phyloP scores from a whole-genome alignment of 2,888 invertebrate species.

The Corythucha ciliata region DNA sequence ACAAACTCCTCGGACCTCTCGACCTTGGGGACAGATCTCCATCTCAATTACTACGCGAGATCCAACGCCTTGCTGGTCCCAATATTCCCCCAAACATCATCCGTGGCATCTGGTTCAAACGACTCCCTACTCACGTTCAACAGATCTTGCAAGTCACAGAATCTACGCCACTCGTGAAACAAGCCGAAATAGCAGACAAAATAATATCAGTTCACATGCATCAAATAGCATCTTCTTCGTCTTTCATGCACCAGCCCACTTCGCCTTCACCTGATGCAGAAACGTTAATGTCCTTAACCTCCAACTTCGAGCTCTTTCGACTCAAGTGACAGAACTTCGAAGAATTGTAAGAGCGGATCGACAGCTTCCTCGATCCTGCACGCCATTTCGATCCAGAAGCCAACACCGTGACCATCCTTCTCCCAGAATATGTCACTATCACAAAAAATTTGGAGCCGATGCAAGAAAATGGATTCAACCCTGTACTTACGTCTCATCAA shows the following conservation, averaged over 20 bases:
- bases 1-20: background rate
- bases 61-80: conserved; percentile 7
- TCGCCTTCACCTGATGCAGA: background rate
- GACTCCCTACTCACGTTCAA: conserved; percentile 2
- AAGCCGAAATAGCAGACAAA: conserved; percentile 15
- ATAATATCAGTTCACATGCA: conserved; percentile 1
- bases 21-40: conserved; percentile 12
- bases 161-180: background rate
- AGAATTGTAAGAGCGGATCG: background rate
- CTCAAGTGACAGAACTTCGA: background rate
- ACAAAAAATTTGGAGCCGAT: background rate
- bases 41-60: conserved; percentile 10
- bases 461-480: conserved; percentile 3
- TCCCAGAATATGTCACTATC: background rate
- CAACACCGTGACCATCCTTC: background rate
- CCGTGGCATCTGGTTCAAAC: conserved; percentile 2
- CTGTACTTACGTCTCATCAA: background rate
- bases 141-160: background rate
- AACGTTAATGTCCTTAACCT: too few species aligned
- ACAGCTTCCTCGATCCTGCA: background rate
- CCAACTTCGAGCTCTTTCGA: too few species aligned
- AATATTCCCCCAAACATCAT: background rate
- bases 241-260: background rate
- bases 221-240: background rate
- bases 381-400: background rate